Base-by-base conservation (phyloP, 2,797 vertebrate genomes). In the Thunnus albacares region DNA sequence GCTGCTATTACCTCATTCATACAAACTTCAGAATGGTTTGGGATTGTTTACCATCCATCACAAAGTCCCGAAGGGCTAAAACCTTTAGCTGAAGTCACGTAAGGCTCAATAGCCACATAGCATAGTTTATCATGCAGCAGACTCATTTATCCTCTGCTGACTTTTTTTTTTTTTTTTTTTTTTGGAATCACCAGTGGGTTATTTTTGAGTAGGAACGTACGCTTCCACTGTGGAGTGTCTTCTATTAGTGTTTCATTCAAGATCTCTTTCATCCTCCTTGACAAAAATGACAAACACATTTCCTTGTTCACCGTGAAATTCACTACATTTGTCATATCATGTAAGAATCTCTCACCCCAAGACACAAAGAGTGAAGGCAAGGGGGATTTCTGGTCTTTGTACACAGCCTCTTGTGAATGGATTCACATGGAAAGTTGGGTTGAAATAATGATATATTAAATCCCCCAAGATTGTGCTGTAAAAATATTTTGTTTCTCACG, bases 261-360 rank as follows among this genome's bases (percentile, higher is more conserved):
- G 22, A 78, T 81, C 75, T 82, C 82, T 92, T 93, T 93, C 75
- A 89, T 92, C 84, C 75, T 63, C 81, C 70, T 73, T 45, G 58
- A 85, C 82, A 88, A 86, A 92, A 92, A 94, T 86, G 91, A 90
- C 91, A 94, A 92, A 94, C 89, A 89, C 86, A 91, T 93, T 89
- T 87, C 84, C 91, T 85, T 82, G 81, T 82, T 86, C 30, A 26
- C 63, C 71, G 71, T 80, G 71, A 85, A 88, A 88, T 90, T 81
- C 67, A 75, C 76, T 89, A 91, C 70, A 90, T 90, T 91, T 91
- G 83, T 93, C 89, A 90, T 87, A 85, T 91, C 87, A 62, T 55
- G 52, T 80, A 85, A 58, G 65, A 78, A 77, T 91, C 74, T 86
- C 75, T 79, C 62, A 75, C 51, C 71, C 86, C 61, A 20, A 65